These are phyloP conservation scores for Campoplex nolae DNA, from an alignment of 2,888 invertebrate genomes.

Conservation along the genomic window DNA sequence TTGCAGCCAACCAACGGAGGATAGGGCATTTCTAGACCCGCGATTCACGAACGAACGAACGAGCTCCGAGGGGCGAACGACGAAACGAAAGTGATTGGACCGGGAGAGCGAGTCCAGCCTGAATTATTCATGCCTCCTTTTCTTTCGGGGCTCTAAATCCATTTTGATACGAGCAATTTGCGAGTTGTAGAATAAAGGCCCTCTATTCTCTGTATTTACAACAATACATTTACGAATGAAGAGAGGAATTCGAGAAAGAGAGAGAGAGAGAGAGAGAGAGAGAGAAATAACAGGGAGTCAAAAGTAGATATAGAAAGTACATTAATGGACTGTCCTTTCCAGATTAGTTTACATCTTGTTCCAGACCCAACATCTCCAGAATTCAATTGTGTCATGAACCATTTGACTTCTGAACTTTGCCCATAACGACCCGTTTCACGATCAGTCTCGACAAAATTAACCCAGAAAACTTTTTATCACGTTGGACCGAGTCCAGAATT, in stretches of 20 bases:
- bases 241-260: slow-evolving; percentile 3
- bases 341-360: slow-evolving; percentile 30
- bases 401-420: slow-evolving; percentile 20
- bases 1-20: slow-evolving; percentile 30
- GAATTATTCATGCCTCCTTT: slow-evolving; percentile 83
- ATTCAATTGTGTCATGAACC: slow-evolving; percentile 16
- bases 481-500: not conserved
- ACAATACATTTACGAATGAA: slow-evolving; percentile 3
- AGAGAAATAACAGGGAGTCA: not conserved
- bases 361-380: not conserved
- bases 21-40: slow-evolving; percentile 42
- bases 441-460: slow-evolving; percentile 5
- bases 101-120: slow-evolving; percentile 77
- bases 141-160: slow-evolving; percentile 81
- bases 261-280: not conserved
- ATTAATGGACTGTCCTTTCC: slow-evolving; percentile 17
- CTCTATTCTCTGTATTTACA: slow-evolving; percentile 41
- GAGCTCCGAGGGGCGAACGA: slow-evolving; percentile 17
- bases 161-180: slow-evolving; percentile 79
- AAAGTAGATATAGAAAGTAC: slow-evolving; percentile 11
- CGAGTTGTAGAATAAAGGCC: slow-evolving; percentile 63
- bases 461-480: not conserved
- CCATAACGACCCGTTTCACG: not conserved
- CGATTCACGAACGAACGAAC: slow-evolving; percentile 59
- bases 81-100: slow-evolving; percentile 81